Evolutionary conservation across 2,888 invertebrate genomes (phyloP).

Genomic region (Chrysotoxum bicinctum): DNA sequence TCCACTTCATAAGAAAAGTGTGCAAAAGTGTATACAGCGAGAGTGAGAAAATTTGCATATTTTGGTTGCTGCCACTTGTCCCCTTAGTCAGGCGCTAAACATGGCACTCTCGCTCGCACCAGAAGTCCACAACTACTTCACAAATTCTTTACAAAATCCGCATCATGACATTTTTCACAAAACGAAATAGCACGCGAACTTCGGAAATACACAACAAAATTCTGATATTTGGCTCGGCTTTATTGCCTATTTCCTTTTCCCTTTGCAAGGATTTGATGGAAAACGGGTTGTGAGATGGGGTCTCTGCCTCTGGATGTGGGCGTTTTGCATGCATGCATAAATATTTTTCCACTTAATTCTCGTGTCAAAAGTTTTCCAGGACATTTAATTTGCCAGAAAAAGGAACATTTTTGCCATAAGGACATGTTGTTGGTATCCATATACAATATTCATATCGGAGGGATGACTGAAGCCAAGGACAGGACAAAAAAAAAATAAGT

Average conservation of each 20-base stretch:
- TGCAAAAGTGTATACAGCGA: background rate
- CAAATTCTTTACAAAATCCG: slow-evolving; percentile 42
- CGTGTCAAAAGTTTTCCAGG: slow-evolving; percentile 73
- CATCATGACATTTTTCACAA: slow-evolving; percentile 56
- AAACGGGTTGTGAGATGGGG: background rate
- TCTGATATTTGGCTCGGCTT: slow-evolving; percentile 59
- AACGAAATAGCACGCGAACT: slow-evolving; percentile 55
- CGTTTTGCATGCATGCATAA: slow-evolving; percentile 69
- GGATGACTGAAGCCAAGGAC: slow-evolving; percentile 28
- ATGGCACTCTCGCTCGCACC: slow-evolving; percentile 14
- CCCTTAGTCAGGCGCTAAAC: slow-evolving; percentile 18
- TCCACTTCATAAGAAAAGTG: slow-evolving; percentile 26
- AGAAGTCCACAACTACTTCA: slow-evolving; percentile 29
- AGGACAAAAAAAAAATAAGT: slow-evolving; percentile 18
- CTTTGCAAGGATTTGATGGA: background rate
- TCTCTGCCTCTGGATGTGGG: slow-evolving; percentile 25
- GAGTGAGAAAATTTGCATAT: slow-evolving; percentile 50
- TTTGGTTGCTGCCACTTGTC: slow-evolving; percentile 44
- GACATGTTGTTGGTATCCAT: slow-evolving; percentile 29
- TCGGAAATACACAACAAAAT: slow-evolving; percentile 68
- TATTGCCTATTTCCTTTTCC: slow-evolving; percentile 71
- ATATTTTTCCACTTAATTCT: slow-evolving; percentile 72
- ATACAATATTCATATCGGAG: background rate
- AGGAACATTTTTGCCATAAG: slow-evolving; percentile 33
- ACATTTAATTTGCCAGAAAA: slow-evolving; percentile 69